Conservation (phyloP, 2,113 vertebrate species). For the Tupaia tana region DNA sequence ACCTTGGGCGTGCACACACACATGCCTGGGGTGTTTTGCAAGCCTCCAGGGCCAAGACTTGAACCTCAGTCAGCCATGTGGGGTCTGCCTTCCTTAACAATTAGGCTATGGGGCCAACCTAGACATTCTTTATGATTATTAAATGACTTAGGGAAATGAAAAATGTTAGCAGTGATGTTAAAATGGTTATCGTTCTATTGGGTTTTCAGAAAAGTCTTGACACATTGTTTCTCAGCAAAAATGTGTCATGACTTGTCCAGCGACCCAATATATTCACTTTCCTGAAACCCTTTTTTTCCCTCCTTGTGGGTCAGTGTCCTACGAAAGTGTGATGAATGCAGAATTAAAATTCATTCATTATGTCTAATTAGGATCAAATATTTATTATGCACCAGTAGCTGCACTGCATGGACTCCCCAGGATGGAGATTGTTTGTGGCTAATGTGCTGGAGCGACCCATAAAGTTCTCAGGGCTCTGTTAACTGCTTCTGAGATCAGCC, state of each 20-base stretch:
- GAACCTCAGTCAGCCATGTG: too few relatives aligned
- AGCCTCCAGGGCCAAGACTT: too few relatives aligned
- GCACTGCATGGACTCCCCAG: constrained; percentile 72
- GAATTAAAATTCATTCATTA: constrained; percentile 83
- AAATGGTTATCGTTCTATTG: not conserved
- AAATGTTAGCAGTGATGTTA: not conserved
- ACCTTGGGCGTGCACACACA: too few relatives aligned
- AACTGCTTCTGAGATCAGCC: constrained; percentile 54
- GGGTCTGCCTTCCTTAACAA: too few relatives aligned
- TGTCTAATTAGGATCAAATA: constrained; percentile 86
- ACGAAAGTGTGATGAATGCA: constrained; percentile 46
- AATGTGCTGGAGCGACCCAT: constrained; percentile 82
- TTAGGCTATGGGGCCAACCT: too few relatives aligned
- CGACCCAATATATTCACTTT: not conserved
- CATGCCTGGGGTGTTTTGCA: too few relatives aligned
- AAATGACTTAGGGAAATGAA: constrained; percentile 7
- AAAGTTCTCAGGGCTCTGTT: constrained; percentile 79
- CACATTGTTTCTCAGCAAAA: too few relatives aligned
- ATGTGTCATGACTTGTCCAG: too few relatives aligned
- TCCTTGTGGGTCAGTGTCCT: constrained; percentile 15
- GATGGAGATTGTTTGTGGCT: constrained; percentile 85
- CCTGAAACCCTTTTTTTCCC: not conserved
- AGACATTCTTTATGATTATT: not conserved
- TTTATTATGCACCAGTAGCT: constrained; percentile 82
- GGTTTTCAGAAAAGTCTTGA: too few relatives aligned